Evolutionary conservation across 2,888 invertebrate species (phyloP).

Genomic region (Nomada hirtipes): DNA sequence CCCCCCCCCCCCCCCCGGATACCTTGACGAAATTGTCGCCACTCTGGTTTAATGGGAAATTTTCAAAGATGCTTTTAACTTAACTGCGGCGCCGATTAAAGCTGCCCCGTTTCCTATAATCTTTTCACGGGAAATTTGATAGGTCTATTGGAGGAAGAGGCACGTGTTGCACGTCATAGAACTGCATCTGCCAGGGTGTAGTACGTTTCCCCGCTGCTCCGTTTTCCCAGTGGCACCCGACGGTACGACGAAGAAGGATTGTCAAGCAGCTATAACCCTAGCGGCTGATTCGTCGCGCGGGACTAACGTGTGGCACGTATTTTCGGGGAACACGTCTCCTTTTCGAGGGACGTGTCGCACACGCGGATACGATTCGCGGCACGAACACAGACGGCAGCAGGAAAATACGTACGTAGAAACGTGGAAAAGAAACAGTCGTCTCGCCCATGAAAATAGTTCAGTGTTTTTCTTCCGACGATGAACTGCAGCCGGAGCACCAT

Average conservation of each 20-base stretch:
- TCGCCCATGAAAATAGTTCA: slow-evolving; percentile 25
- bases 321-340: slow-evolving; percentile 30
- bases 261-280: slow-evolving; percentile 63
- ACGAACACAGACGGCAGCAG: not conserved
- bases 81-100: too few species aligned
- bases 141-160: not conserved
- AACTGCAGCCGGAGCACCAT: slow-evolving; percentile 30
- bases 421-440: not conserved
- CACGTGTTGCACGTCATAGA: slow-evolving; percentile 37
- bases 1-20: too few species aligned
- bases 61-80: not conserved
- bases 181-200: slow-evolving; percentile 40
- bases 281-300: slow-evolving; percentile 35
- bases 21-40: not conserved
- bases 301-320: slow-evolving; percentile 39
- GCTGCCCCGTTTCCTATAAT: too few species aligned
- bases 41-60: not conserved
- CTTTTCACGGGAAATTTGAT: slow-evolving; percentile 1
- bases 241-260: slow-evolving; percentile 66
- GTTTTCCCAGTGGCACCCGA: slow-evolving; percentile 64
- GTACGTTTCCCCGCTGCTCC: slow-evolving; percentile 31
- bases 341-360: slow-evolving; percentile 30
- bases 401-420: not conserved
- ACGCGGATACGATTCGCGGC: slow-evolving; percentile 20
- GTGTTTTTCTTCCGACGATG: slow-evolving; percentile 8